Evolutionary conservation across 2,113 vertebrate genomes (phyloP), one percentile per base, ranked within the genome.

Genomic region (Brachirus orientalis): DNA sequence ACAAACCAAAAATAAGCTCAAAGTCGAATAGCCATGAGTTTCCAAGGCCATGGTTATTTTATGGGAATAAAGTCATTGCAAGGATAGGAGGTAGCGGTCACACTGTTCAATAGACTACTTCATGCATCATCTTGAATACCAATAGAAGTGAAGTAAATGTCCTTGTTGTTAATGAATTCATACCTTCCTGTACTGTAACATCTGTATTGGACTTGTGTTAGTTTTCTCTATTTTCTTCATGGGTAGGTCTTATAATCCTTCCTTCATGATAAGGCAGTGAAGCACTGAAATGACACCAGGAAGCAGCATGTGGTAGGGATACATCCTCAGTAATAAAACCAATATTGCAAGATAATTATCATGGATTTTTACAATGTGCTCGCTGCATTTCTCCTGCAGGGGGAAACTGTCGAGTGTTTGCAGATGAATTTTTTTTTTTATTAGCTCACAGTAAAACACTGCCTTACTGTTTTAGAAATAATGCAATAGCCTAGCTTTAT

Each of bases 341-440:
- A 90, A 91, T 90, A 92, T 89, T 87, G 84, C 73, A 69, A 83
- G 87, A 90, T 92, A 90, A 93, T 92, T 93, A 89, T 88, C 86
- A 85, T 86, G 71, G 84, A 86, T 89, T 91, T 90, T 89, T 88
- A 90, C 89, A 91, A 87, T 88, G 80, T 88, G 83, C 81, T 88
- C 70, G 71, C 46, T 79, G 83, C 75, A 88, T 86, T 85, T 77
- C 75, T 90, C 88, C 90, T 88, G 77, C 77, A 93, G 89, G 90
- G 50, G 86, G 67, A 90, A 83, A 87, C 85, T 82, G 80, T 89
- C 86, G 86, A 63, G 63, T 44, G 28, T 80, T 89, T 79, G 62
- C 83, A 82, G 75, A 92, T 92, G 79, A 87, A 83, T 90, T 84
- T 87, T 77, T 66, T 43, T 77, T 92, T 93, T 92, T 92, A 93